phyloP scores from a whole-genome alignment of 2,113 vertebrate species.

The Ancistrus triradiatus region DNA sequence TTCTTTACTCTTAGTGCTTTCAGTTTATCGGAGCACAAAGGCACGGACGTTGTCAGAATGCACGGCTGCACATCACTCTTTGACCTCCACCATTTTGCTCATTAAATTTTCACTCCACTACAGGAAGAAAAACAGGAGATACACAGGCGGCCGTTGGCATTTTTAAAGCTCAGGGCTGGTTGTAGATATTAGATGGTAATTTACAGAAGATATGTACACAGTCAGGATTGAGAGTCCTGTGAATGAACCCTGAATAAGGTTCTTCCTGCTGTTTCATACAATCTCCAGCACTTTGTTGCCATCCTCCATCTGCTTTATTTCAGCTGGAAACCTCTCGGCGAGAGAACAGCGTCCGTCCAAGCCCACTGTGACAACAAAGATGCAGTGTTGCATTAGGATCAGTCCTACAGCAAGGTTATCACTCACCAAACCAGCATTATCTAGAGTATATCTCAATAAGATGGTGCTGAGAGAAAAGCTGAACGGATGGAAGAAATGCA shows the following conservation, averaged over 20 bases:
- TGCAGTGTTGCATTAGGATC: conserved; percentile 38
- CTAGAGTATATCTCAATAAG: conserved; percentile 35
- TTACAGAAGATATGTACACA: conserved; percentile 10
- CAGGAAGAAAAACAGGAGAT: not conserved
- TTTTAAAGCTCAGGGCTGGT: conserved; percentile 6
- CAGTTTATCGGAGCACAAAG: too few relatives aligned
- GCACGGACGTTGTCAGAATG: too few relatives aligned
- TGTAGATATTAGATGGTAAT: conserved; percentile 28
- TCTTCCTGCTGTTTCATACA: conserved; percentile 11
- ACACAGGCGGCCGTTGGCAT: not conserved
- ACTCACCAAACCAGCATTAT: conserved; percentile 29
- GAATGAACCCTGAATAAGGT: conserved; percentile 27
- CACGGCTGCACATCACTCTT: too few relatives aligned
- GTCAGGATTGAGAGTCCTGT: conserved; percentile 28
- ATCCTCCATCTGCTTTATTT: conserved; percentile 18
- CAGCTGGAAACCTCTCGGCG: not conserved
- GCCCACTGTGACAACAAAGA: conserved; percentile 37
- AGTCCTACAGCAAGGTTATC: conserved; percentile 31
- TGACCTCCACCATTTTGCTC: too few relatives aligned
- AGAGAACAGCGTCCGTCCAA: conserved; percentile 12
- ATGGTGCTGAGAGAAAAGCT: conserved; percentile 20
- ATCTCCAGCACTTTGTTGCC: conserved; percentile 8
- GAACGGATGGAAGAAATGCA: conserved; percentile 7
- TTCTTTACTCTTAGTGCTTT: not conserved
- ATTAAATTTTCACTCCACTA: not conserved